Evolutionary conservation across 2,113 vertebrate species (phyloP).

Genomic region (Corydoras maculifer): DNA sequence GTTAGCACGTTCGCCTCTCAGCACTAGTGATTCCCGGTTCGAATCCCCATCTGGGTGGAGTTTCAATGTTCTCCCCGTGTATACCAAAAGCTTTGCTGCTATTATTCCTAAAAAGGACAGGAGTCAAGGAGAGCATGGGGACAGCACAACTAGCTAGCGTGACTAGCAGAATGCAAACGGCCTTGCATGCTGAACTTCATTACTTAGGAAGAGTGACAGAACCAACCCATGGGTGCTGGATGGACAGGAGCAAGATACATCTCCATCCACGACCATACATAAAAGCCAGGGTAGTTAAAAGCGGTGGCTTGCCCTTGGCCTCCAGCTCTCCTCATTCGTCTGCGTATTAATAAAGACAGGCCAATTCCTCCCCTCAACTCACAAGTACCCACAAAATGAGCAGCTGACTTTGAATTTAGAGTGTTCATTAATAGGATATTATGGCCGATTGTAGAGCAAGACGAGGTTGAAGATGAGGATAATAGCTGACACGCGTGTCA

Average conservation of each 20-base stretch:
- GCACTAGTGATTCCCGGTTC: too few species aligned
- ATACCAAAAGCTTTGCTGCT: too few species aligned
- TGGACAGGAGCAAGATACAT: background rate
- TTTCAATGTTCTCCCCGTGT: too few species aligned
- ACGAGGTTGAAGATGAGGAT: conserved; percentile 3
- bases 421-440: conserved; percentile 95
- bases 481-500: background rate
- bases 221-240: too few species aligned
- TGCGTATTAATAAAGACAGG: conserved; percentile 59
- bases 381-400: conserved; percentile 77
- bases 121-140: conserved; percentile 17
- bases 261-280: conserved; percentile 29
- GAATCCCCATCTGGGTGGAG: too few species aligned
- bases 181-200: conserved; percentile 10
- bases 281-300: conserved; percentile 41
- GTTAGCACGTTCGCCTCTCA: too few species aligned
- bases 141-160: conserved; percentile 12
- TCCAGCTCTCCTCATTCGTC: conserved; percentile 31
- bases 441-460: conserved; percentile 67
- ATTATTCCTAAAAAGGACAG: background rate
- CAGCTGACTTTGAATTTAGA: conserved; percentile 94
- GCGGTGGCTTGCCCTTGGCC: conserved; percentile 41
- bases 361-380: conserved; percentile 60
- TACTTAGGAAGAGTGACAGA: conserved; percentile 26
- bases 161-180: conserved; percentile 8